Conservation (phyloP, 1,140 invertebrate genomes). For the Kradibia gibbosae region DNA sequence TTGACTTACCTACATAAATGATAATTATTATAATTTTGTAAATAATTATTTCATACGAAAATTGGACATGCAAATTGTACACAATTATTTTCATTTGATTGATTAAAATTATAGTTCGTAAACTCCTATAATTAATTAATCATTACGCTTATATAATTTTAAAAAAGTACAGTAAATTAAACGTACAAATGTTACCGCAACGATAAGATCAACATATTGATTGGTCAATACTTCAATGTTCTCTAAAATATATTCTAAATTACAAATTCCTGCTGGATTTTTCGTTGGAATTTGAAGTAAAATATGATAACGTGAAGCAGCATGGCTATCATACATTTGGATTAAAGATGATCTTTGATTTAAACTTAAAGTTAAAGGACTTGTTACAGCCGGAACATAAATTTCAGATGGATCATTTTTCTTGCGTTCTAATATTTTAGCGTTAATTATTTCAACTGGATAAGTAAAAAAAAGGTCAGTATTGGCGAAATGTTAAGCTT, state of each 20-base stretch:
- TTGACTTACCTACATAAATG: constrained; percentile 64
- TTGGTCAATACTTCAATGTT: constrained; percentile 65
- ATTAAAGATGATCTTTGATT: constrained; percentile 76
- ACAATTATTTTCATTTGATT: neutral
- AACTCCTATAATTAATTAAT: too few species aligned
- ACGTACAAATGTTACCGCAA: constrained; percentile 70
- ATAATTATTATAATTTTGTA: too few species aligned
- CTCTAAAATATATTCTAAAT: constrained; percentile 61
- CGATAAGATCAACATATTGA: constrained; percentile 67
- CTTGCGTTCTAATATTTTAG: constrained; percentile 74
- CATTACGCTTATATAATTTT: too few species aligned
- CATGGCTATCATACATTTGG: constrained; percentile 73
- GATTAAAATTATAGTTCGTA: too few species aligned
- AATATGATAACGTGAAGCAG: constrained; percentile 66
- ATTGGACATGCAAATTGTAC: too few species aligned
- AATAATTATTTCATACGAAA: too few species aligned
- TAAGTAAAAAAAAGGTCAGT: neutral
- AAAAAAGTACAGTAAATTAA: constrained; percentile 47
- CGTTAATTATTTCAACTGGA: constrained; percentile 76
- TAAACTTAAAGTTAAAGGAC: constrained; percentile 75
- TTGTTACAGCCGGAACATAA: constrained; percentile 77
- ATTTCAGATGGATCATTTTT: constrained; percentile 73
- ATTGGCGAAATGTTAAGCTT: too few species aligned
- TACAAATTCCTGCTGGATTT: constrained; percentile 57
- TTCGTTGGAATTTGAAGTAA: constrained; percentile 77